Evolutionary conservation across 2,888 invertebrate species (phyloP).

Genomic region (Rhaphigaster nebulosa): DNA sequence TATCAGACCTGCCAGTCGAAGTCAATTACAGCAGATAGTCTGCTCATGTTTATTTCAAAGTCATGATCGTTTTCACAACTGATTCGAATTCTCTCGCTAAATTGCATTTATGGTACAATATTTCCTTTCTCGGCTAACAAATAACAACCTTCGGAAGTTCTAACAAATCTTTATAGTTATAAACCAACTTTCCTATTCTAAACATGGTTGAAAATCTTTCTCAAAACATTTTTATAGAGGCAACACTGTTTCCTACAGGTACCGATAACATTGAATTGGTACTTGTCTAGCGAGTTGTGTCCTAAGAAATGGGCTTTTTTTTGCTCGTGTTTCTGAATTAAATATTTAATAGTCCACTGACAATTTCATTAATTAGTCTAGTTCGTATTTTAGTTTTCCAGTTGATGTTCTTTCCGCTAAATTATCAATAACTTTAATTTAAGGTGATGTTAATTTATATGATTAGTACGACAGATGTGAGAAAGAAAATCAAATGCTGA

Average conservation of each 20-base stretch:
- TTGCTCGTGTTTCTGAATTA: background rate
- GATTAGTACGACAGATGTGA: background rate
- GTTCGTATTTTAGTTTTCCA: background rate
- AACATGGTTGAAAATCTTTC: background rate
- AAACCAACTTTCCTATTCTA: background rate
- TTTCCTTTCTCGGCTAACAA: background rate
- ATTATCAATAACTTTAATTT: background rate
- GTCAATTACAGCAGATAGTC: background rate
- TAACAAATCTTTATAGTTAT: background rate
- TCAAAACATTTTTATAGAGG: background rate
- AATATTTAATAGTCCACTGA: background rate
- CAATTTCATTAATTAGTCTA: background rate
- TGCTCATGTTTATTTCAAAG: conserved; percentile 1
- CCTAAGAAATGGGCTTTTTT: background rate
- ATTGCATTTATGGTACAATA: background rate
- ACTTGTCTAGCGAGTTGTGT: background rate
- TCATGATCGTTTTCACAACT: background rate
- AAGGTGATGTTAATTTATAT: background rate
- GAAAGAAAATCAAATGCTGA: background rate
- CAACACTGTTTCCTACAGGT: background rate
- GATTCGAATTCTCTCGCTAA: background rate
- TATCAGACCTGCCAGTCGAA: background rate
- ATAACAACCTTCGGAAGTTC: too few relatives aligned
- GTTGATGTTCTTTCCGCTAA: background rate
- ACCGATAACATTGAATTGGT: background rate